Percentiles rank a stretch among this genome's conserved stretches.
These are phyloP conservation scores for Sphaerophoria taeniata DNA, from an alignment of 2,888 invertebrate genomes.

Conservation along the genomic window DNA sequence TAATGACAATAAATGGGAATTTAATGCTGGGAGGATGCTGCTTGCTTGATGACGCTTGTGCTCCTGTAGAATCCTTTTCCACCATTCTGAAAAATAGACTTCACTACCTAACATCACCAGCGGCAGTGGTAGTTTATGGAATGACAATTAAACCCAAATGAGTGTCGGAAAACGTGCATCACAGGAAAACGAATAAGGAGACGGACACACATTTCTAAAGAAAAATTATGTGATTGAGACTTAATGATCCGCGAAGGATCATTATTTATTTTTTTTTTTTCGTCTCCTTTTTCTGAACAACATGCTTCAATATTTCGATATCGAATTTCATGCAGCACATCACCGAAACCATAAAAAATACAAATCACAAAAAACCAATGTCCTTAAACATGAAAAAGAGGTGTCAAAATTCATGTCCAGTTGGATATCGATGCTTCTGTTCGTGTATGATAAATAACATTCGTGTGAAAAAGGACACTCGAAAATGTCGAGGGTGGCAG, in stretches of 20 bases:
- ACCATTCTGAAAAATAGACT: constrained; percentile 20
- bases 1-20: constrained; percentile 65
- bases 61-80: constrained; percentile 66
- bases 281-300: not conserved
- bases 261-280: constrained; percentile 28
- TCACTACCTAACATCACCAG: not conserved
- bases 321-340: constrained; percentile 65
- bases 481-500: constrained; percentile 45
- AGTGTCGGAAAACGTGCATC: constrained; percentile 1
- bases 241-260: constrained; percentile 74
- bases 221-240: constrained; percentile 72
- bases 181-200: constrained; percentile 2
- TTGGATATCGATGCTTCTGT: constrained; percentile 1
- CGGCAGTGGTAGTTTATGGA: constrained; percentile 27
- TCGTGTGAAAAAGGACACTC: constrained; percentile 72
- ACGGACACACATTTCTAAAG: constrained; percentile 41
- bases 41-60: constrained; percentile 22
- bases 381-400: constrained; percentile 41
- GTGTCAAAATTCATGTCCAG: constrained; percentile 67
- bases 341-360: constrained; percentile 30
- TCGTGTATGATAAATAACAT: constrained; percentile 61
- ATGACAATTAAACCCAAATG: constrained; percentile 67
- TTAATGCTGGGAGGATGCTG: constrained; percentile 68
- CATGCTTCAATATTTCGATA: constrained; percentile 54
- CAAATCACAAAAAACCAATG: constrained; percentile 10